Evolutionary conservation across 2,797 vertebrate species (phyloP), one percentile per base, ranked within the genome.

Genomic region (Sebastes nivosus): DNA sequence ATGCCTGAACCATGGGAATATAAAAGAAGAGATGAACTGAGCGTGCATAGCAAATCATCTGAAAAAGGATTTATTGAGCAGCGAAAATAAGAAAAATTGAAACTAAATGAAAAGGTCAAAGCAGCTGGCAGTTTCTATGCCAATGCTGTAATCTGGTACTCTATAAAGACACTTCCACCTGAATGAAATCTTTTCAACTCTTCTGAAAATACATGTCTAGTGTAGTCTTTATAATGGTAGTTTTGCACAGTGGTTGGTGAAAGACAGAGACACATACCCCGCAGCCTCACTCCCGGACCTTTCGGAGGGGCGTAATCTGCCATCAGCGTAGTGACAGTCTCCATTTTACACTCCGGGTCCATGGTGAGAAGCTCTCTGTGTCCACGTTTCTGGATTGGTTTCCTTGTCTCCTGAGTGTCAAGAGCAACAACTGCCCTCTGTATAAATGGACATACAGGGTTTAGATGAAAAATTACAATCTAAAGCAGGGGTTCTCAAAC

Each of bases 341-440:
- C 91, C 80, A 94, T 82, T 80, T 89, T 90, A 6, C 90, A 77
- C 4, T 78, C 42, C 16, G 25, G 34, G 58, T 95, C 88, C 69
- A 79, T 25, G 0, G 90, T 90, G 42, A 96, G 68, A 29, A 95
- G 85, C 13, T 90, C 94, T 38, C 4, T 80, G 80, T 94, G 92
- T 29, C 93, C 94, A 30, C 36, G 22, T 81, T 57, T 93, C 64
- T 84, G 88, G 72, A 82, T 85, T 13, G 82, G 32, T 4, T 18
- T 25, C 74, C 59, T 78, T 2, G 79, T 72, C 58, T 72, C 34
- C 32, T 85, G 68, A 1, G 36, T 59, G 80, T 93, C 90, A 3
- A 89, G 42, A 25, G 63, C 63, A 20, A 71, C 82, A 50, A 78
- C 77, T 2, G 90, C 86, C 68, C 76, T 82, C 95, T 96, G 77